Evolutionary conservation across 30 jellyfish, hydroid and myxozoan genomes (phyloP).

Genomic region (Cassiopea xamachana): DNA sequence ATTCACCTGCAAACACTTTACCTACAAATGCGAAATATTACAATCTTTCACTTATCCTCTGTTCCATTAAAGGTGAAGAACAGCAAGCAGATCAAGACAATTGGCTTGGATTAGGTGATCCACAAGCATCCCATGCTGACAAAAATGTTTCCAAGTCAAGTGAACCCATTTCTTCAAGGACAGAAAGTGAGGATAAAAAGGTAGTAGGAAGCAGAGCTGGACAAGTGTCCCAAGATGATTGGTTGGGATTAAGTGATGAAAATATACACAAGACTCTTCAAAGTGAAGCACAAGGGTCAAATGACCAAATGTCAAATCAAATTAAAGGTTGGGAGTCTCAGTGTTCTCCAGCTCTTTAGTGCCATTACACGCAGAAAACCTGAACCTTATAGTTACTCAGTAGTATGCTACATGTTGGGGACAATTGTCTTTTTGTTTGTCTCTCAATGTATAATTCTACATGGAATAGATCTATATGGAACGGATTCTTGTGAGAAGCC

Average conservation of each 20-base stretch:
- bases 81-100: slow-evolving; percentile 49
- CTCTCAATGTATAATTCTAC: too few species aligned
- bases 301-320: neutral
- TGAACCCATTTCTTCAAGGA: neutral
- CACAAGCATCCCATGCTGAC: neutral
- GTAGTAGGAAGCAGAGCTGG: neutral
- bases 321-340: slow-evolving; percentile 8
- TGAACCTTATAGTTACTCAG: too few species aligned
- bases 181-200: neutral
- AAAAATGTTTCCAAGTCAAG: neutral
- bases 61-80: neutral
- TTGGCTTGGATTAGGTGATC: slow-evolving; percentile 89
- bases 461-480: too few species aligned
- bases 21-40: too few species aligned
- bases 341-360: too few species aligned
- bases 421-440: too few species aligned
- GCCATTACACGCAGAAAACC: too few species aligned
- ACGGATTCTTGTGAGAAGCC: too few species aligned
- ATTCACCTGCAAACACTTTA: too few species aligned
- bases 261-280: neutral
- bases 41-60: too few species aligned
- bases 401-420: too few species aligned
- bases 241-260: slow-evolving; percentile 87
- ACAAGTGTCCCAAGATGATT: slow-evolving; percentile 58
- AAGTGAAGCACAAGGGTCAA: neutral